phyloP scores from a whole-genome alignment of 2,888 invertebrate species.

The Lissocephala sabroskyi region DNA sequence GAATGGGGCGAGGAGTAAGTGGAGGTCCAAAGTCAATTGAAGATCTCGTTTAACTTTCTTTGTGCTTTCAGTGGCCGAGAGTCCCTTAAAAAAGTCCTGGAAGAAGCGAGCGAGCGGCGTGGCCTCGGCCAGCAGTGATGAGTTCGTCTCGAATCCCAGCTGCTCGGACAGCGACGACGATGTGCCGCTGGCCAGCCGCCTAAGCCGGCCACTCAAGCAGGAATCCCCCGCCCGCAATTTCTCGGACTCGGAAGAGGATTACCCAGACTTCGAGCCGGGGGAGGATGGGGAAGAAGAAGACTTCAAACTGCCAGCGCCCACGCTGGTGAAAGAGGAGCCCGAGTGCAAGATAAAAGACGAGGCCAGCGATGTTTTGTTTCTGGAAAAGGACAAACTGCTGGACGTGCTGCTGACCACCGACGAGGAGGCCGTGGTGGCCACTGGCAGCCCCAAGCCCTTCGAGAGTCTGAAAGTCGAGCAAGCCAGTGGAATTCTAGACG shows the following conservation, averaged over 20 bases:
- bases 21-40: not conserved
- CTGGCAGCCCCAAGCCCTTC: slow-evolving; percentile 35
- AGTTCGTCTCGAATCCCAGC: not conserved
- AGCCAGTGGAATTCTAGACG: slow-evolving; percentile 47
- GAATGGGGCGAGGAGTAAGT: slow-evolving; percentile 46
- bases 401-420: slow-evolving; percentile 55
- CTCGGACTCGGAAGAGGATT: slow-evolving; percentile 58
- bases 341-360: slow-evolving; percentile 23
- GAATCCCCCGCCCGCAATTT: slow-evolving; percentile 23
- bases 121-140: not conserved
- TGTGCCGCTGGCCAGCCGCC: slow-evolving; percentile 40
- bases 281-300: slow-evolving; percentile 38
- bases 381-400: slow-evolving; percentile 60
- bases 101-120: slow-evolving; percentile 21
- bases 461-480: slow-evolving; percentile 51
- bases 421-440: slow-evolving; percentile 24
- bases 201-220: slow-evolving; percentile 6
- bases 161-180: slow-evolving; percentile 38
- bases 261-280: slow-evolving; percentile 53
- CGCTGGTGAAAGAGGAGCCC: slow-evolving; percentile 46
- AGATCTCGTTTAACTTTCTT: not conserved
- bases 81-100: slow-evolving; percentile 28
- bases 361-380: no score
- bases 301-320: slow-evolving; percentile 36
- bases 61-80: slow-evolving; percentile 49